These are phyloP conservation scores for Bombus difficillimus DNA, from an alignment of 1,140 invertebrate species.

Conservation along the genomic window DNA sequence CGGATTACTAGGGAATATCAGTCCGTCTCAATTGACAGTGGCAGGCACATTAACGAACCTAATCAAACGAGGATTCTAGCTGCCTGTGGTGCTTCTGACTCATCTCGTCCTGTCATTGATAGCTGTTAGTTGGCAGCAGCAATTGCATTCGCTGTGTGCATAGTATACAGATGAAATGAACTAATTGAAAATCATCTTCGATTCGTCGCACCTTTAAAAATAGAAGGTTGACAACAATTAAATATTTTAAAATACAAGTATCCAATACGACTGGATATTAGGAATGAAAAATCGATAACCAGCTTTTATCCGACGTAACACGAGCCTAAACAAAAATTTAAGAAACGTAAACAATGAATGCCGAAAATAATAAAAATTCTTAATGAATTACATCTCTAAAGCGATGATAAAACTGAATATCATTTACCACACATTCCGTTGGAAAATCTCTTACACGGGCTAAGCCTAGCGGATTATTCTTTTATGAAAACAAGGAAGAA, in stretches of 20 bases:
- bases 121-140: neutral
- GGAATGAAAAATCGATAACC: neutral
- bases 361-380: neutral
- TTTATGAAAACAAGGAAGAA: neutral
- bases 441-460: neutral
- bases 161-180: neutral
- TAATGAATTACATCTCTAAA: neutral
- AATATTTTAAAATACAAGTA: neutral
- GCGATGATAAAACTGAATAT: neutral
- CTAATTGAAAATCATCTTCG: neutral
- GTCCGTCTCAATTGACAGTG: constrained; percentile 37
- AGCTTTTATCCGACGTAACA: neutral
- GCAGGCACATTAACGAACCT: constrained; percentile 54
- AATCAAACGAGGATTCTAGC: constrained; percentile 44
- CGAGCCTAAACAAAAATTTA: neutral
- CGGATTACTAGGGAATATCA: constrained; percentile 2
- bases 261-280: neutral
- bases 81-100: constrained; percentile 14
- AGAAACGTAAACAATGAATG: neutral
- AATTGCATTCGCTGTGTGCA: neutral
- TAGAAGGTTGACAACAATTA: neutral
- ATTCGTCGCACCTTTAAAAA: neutral
- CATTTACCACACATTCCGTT: neutral
- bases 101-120: constrained; percentile 26
- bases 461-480: neutral